phyloP scores from a whole-genome alignment of 1,140 invertebrate species.

The Drosophila prosaltans region DNA sequence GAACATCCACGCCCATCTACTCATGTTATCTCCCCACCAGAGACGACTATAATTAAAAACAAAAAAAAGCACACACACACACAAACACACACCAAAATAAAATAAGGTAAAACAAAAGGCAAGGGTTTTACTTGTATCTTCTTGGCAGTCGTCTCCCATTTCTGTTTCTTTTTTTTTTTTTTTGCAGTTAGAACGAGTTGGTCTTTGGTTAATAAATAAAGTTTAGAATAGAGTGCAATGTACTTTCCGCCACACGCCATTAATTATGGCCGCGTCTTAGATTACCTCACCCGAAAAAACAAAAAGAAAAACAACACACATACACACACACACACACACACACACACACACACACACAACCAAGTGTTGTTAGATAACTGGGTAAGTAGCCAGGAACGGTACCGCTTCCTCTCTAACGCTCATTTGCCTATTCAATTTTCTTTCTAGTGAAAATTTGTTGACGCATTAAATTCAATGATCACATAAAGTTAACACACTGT shows the following conservation, averaged over 20 bases:
- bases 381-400: conserved; percentile 55
- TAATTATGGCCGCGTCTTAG: conserved; percentile 64
- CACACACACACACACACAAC: no score
- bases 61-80: conserved; percentile 1
- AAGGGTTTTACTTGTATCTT: conserved; percentile 45
- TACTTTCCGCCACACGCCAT: conserved; percentile 78
- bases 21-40: conserved; percentile 19
- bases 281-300: conserved; percentile 44
- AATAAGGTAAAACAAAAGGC: conserved; percentile 27
- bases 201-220: conserved; percentile 40
- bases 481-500: conserved; percentile 46
- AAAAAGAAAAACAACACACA: neutral
- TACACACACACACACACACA: no score
- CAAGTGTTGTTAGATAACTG: conserved; percentile 50
- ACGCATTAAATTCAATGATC: conserved; percentile 74
- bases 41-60: conserved; percentile 74
- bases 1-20: conserved; percentile 64
- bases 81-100: conserved; percentile 27
- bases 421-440: neutral
- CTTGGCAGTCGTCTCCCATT: conserved; percentile 19
- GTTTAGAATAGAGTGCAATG: conserved; percentile 63
- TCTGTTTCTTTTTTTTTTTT: conserved; percentile 14
- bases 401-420: conserved; percentile 17
- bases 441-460: conserved; percentile 58
- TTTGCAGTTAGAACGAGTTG: conserved; percentile 66